These are phyloP conservation scores for Aphidius ervi DNA, from an alignment of 1,140 invertebrate species.

Conservation along the genomic window DNA sequence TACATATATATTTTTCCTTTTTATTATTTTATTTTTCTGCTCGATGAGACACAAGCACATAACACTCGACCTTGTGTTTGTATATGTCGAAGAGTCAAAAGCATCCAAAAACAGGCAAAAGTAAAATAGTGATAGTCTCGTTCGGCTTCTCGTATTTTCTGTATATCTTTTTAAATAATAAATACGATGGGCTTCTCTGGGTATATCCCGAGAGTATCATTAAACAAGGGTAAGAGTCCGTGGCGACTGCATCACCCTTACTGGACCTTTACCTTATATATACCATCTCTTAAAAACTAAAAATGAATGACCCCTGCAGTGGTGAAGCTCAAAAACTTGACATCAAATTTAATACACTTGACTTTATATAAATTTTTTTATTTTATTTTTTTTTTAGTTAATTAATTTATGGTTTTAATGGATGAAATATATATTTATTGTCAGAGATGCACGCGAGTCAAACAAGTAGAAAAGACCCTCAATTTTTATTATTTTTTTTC, in stretches of 20 bases:
- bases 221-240: slow-evolving; percentile 43
- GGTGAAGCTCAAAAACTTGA: slow-evolving; percentile 1
- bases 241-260: slow-evolving; percentile 23
- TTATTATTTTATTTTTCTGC: not conserved
- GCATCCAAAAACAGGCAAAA: not conserved
- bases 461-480: not conserved
- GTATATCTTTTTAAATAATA: slow-evolving; percentile 50
- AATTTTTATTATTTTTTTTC: slow-evolving; percentile 16
- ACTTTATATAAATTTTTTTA: too few relatives aligned
- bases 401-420: too few relatives aligned
- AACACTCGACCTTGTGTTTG: too few relatives aligned
- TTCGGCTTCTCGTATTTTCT: slow-evolving; percentile 26
- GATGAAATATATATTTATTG: too few relatives aligned
- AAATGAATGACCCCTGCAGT: slow-evolving; percentile 14
- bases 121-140: slow-evolving; percentile 18
- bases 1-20: not conserved
- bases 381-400: too few relatives aligned
- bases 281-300: slow-evolving; percentile 25
- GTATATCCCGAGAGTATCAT: slow-evolving; percentile 53
- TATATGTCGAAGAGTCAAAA: slow-evolving; percentile 20
- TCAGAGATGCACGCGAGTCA: too few relatives aligned
- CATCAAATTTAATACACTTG: slow-evolving; percentile 44
- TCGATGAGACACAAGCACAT: not conserved
- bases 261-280: not conserved
- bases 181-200: slow-evolving; percentile 49